Conservation (phyloP, 2,113 vertebrate species). For the Zosterops hypoxanthus region DNA sequence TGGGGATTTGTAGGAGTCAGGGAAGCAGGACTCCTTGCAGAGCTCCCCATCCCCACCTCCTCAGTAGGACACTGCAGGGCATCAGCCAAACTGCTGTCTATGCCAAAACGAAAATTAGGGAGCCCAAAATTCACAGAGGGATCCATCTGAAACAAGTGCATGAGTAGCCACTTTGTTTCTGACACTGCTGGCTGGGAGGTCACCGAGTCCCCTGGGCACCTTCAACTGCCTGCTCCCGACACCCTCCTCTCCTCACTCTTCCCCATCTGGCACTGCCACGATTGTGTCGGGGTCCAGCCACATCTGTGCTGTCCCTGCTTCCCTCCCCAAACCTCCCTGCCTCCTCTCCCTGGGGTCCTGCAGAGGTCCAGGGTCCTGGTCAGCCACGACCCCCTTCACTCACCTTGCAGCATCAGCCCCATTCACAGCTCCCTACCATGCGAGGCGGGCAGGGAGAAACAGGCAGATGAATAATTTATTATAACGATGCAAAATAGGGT, state of each 20-base stretch:
- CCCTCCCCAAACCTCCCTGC: not conserved
- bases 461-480: conserved; percentile 75
- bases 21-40: not conserved
- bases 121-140: not conserved
- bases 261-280: not conserved
- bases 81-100: not conserved
- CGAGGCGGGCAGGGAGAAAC: not conserved
- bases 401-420: not conserved
- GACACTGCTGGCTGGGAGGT: not conserved
- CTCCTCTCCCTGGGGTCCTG: not conserved
- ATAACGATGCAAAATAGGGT: conserved; percentile 57
- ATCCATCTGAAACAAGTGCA: not conserved
- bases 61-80: not conserved
- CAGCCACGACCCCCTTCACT: not conserved
- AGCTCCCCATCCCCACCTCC: not conserved
- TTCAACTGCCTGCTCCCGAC: rapidly evolving
- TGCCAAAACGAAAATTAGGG: not conserved
- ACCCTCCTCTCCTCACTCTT: not conserved
- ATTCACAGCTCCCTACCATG: not conserved
- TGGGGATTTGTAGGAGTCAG: rapidly evolving
- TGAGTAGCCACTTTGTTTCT: not conserved
- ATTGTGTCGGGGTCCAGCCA: rapidly evolving
- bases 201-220: not conserved
- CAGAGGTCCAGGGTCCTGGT: not conserved
- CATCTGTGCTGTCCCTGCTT: not conserved